Percentiles rank a stretch among this genome's conserved stretches.
Evolutionary conservation across 2,797 vertebrate species (phyloP).

Genomic region (Graptemys geographica): DNA sequence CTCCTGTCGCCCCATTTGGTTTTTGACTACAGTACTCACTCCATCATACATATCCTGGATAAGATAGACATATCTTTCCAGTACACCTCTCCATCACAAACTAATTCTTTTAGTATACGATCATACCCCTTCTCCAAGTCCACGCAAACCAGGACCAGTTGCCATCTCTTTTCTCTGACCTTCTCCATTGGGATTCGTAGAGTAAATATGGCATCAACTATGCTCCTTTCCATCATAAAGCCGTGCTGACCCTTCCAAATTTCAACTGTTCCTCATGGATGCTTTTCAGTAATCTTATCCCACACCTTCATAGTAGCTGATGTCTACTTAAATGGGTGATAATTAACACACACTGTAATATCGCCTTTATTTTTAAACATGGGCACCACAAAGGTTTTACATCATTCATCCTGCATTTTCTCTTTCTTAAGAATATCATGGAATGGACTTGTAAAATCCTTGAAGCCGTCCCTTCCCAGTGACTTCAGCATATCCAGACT

Average conservation of each 20-base stretch:
- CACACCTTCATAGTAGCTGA: neutral
- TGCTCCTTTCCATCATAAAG: neutral
- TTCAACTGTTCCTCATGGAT: neutral
- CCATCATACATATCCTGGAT: neutral
- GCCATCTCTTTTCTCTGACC: neutral
- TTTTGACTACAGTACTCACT: neutral
- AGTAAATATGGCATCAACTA: neutral
- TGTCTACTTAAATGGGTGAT: neutral
- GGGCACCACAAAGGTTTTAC: neutral
- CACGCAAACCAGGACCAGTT: neutral
- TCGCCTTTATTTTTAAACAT: neutral
- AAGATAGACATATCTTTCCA: neutral
- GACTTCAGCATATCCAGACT: neutral
- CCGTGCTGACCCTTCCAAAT: neutral
- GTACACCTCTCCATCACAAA: neutral
- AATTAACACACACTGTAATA: neutral
- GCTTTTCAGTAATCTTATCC: neutral
- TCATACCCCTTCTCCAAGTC: neutral
- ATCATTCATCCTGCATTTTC: neutral
- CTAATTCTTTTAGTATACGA: neutral
- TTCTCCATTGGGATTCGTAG: neutral
- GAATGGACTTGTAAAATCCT: neutral
- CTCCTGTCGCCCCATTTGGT: neutral
- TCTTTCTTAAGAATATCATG: neutral
- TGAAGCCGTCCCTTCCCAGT: neutral